Percentiles rank a stretch among this genome's conserved stretches.
Conservation (phyloP, 2,888 invertebrate genomes). For the Gortyna flavago region DNA sequence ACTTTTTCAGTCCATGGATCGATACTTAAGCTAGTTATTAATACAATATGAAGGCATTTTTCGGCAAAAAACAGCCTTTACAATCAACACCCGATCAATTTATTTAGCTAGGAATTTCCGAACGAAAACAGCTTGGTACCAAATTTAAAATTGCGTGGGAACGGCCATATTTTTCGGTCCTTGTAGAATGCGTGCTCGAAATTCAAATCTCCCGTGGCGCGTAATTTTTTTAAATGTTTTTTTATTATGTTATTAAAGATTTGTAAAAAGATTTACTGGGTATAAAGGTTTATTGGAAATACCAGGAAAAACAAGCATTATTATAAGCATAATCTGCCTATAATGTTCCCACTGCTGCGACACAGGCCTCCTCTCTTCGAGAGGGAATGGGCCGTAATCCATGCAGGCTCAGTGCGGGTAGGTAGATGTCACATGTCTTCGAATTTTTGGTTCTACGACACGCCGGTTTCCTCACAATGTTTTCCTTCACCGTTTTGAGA, state of each 20-base stretch:
- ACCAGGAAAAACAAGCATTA: neutral
- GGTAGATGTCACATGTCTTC: neutral
- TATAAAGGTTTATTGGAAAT: constrained; percentile 2
- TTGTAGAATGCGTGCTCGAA: constrained; percentile 39
- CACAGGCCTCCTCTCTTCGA: neutral
- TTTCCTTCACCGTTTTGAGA: neutral
- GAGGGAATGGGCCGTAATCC: neutral
- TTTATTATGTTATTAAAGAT: constrained; percentile 18
- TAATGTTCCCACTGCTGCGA: neutral
- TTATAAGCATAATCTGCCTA: neutral
- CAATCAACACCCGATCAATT: constrained; percentile 45
- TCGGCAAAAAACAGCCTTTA: neutral
- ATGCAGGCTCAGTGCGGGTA: neutral
- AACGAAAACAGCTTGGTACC: constrained; percentile 35
- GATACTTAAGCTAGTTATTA: constrained; percentile 4
- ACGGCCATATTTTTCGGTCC: constrained; percentile 47
- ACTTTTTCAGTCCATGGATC: neutral
- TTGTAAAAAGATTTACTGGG: neutral
- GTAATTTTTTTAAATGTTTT: constrained; percentile 30
- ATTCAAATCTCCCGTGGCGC: constrained; percentile 41
- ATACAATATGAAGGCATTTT: constrained; percentile 15
- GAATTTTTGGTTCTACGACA: neutral
- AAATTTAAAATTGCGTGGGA: constrained; percentile 44
- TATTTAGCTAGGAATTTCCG: constrained; percentile 33
- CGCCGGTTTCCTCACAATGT: neutral